Evolutionary conservation across 2,888 invertebrate genomes (phyloP).

Genomic region (Aplocera efformata): DNA sequence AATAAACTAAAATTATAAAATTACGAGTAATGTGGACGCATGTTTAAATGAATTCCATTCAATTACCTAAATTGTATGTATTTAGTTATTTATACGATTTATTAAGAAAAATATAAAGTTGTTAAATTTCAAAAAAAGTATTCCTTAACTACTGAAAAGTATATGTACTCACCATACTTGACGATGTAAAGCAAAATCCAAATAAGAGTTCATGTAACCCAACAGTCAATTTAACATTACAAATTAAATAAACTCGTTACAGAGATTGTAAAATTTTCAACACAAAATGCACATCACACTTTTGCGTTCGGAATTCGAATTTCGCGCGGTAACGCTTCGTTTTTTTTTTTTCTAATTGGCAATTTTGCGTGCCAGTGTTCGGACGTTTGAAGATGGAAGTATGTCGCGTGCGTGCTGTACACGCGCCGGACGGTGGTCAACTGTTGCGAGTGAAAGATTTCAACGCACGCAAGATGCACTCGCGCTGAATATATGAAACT

Average conservation of each 20-base stretch:
- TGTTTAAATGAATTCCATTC: too few relatives aligned
- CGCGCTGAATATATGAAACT: constrained; percentile 23
- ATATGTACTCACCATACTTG: constrained; percentile 25
- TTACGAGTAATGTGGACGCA: too few relatives aligned
- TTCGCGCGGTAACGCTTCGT: constrained; percentile 27
- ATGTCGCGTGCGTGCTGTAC: constrained; percentile 49
- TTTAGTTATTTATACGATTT: too few relatives aligned
- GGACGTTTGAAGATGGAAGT: constrained; percentile 23
- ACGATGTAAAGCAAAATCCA: constrained; percentile 23
- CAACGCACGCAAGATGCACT: constrained; percentile 32
- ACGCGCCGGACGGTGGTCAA: constrained; percentile 74
- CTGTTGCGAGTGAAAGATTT: constrained; percentile 44
- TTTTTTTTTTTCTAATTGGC: constrained; percentile 32
- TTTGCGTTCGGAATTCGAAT: constrained; percentile 32
- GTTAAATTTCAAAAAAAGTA: background rate
- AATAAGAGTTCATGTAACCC: constrained; percentile 21
- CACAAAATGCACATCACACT: constrained; percentile 39
- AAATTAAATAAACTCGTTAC: constrained; percentile 25
- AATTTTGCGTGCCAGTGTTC: constrained; percentile 39
- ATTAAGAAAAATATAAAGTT: too few relatives aligned
- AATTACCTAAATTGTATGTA: too few relatives aligned
- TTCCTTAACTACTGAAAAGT: too few relatives aligned
- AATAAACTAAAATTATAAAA: too few relatives aligned
- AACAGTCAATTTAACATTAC: constrained; percentile 29
- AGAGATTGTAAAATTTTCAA: constrained; percentile 11